Conservation (phyloP, 1,140 invertebrate species). For the Pseudomyrmex cubaensis region DNA sequence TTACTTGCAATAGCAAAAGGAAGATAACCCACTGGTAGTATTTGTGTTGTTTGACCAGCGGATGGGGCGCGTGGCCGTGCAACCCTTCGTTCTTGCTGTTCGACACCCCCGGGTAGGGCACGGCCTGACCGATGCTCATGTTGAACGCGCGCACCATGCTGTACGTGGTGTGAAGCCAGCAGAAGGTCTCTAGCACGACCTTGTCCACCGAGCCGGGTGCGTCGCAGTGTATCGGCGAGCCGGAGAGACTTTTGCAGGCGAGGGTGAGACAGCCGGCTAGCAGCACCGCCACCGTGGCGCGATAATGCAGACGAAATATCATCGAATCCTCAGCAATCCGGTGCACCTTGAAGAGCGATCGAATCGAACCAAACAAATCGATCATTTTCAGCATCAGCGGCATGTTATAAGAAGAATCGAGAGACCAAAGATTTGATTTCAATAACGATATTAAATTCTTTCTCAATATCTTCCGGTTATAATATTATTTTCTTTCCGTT, state of each 20-base stretch:
- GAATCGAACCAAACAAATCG: constrained; percentile 83
- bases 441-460: neutral
- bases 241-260: constrained; percentile 87
- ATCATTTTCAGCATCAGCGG: constrained; percentile 84
- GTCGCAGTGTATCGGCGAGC: constrained; percentile 88
- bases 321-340: constrained; percentile 86
- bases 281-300: constrained; percentile 86
- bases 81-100: constrained; percentile 81
- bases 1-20: constrained; percentile 88
- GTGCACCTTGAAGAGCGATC: constrained; percentile 85
- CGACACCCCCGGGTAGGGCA: constrained; percentile 86
- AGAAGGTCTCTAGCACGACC: constrained; percentile 89
- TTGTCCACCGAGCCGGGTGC: constrained; percentile 87
- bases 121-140: constrained; percentile 84
- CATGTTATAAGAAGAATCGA: constrained; percentile 67
- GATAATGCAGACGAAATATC: constrained; percentile 87
- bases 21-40: constrained; percentile 90
- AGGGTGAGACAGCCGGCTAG: constrained; percentile 85
- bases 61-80: constrained; percentile 81
- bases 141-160: constrained; percentile 87
- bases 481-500: no score
- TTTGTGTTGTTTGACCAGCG: constrained; percentile 84
- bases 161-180: constrained; percentile 91
- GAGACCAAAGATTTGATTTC: neutral
- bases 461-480: neutral